These are phyloP conservation scores for Acleris literana DNA, from an alignment of 2,888 invertebrate genomes.

Conservation along the genomic window DNA sequence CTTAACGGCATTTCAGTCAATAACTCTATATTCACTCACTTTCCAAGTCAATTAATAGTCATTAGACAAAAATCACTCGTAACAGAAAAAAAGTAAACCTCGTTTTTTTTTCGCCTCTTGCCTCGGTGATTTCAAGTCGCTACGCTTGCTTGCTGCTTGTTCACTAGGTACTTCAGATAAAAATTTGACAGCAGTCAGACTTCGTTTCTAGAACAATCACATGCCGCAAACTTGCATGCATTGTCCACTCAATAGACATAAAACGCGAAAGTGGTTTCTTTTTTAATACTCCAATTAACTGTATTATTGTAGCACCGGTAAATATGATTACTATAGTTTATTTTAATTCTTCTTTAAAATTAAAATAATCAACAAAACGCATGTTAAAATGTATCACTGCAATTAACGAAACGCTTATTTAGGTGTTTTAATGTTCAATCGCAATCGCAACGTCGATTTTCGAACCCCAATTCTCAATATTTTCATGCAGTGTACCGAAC, in stretches of 20 bases:
- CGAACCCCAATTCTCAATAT: too few species aligned
- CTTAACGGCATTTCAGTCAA: slow-evolving; percentile 75
- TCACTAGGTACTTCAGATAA: slow-evolving; percentile 42
- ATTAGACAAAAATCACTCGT: slow-evolving; percentile 24
- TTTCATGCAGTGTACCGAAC: too few species aligned
- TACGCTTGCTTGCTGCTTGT: slow-evolving; percentile 16
- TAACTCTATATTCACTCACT: slow-evolving; percentile 47
- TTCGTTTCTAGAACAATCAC: slow-evolving; percentile 64
- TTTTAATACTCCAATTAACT: neutral
- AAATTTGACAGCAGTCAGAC: slow-evolving; percentile 49
- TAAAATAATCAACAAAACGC: neutral
- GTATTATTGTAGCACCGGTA: neutral
- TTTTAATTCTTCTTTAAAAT: neutral
- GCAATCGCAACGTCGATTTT: too few species aligned
- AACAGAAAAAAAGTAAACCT: slow-evolving; percentile 34
- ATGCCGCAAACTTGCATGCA: slow-evolving; percentile 28
- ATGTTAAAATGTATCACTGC: neutral
- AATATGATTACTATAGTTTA: too few species aligned
- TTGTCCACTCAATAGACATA: slow-evolving; percentile 16
- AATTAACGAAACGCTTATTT: neutral
- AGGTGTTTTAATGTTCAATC: too few species aligned
- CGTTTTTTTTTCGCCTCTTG: slow-evolving; percentile 25
- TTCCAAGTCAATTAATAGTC: slow-evolving; percentile 37
- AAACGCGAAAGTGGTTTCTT: neutral
- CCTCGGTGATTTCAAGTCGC: slow-evolving; percentile 13